Percentiles rank a stretch among this genome's conserved stretches.
phyloP scores from a whole-genome alignment of 2,888 invertebrate species.

The Cenopis cana region DNA sequence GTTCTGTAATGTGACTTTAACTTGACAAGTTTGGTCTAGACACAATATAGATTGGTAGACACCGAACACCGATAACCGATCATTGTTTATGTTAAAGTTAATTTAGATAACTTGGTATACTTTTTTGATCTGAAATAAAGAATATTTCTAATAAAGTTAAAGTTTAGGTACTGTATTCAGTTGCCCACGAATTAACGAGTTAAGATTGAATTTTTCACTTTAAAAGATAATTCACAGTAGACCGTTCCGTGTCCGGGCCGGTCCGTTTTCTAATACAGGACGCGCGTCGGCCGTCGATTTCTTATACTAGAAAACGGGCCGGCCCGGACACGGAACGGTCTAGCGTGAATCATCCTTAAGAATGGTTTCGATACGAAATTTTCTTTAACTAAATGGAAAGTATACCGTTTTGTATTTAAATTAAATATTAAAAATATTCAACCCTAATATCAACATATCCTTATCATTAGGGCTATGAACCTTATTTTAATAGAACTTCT shows the following conservation, averaged over 20 bases:
- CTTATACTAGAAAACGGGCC: too few relatives aligned
- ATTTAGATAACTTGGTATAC: too few relatives aligned
- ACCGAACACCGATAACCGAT: too few relatives aligned
- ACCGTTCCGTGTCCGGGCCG: too few relatives aligned
- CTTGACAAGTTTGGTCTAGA: background rate
- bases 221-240: too few relatives aligned
- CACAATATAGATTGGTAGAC: background rate
- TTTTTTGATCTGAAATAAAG: too few relatives aligned
- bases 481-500: too few relatives aligned
- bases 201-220: background rate
- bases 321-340: too few relatives aligned
- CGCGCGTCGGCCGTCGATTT: too few relatives aligned
- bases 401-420: background rate
- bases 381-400: background rate
- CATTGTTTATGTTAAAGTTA: too few relatives aligned
- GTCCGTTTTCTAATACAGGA: too few relatives aligned
- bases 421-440: background rate
- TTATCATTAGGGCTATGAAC: background rate
- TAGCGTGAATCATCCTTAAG: too few relatives aligned
- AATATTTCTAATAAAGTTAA: background rate
- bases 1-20: constrained; percentile 5
- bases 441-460: background rate
- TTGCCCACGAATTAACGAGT: background rate
- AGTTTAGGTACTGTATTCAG: background rate
- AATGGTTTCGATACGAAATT: background rate